Base-by-base conservation (phyloP, 30 jellyfish, hydroid and myxozoan genomes). In the Sanderia malayensis region DNA sequence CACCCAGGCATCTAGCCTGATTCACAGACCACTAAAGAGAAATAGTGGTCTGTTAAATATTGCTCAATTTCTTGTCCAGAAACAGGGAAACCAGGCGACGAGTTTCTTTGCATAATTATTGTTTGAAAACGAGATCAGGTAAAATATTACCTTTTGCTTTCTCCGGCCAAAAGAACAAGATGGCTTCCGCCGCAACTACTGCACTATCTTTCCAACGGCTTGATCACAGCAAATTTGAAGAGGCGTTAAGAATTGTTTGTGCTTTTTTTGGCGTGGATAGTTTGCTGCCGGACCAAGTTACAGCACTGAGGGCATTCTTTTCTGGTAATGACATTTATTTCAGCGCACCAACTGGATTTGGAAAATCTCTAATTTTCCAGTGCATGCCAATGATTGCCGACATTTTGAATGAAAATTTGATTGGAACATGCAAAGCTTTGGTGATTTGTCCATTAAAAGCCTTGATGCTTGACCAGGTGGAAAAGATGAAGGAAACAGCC, bases 281-380 rank as follows among this genome's bases (percentile, higher is more conserved):
- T 4, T 53, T 71, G 19, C 9, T 19, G 29, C 57, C 45, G 15
- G 84, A 71, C 52, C 84, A 71, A 52, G 31, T 19, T 21, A 30
- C 46, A 9, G 58, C 74, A 2, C 22, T 71, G 6, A 31, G 45
- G 19, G 25, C 61, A 31, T 71, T 71, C 52, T 27, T 71, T 1
- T 20, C 57, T 19, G 59, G 84, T 21, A 71, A 71, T 15, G 34
- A 71, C 52, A 44, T 71, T 47, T 71, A 47, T 33, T 71, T 20
- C 84, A 71, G 84, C 30, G 53, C 84, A 13, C 80, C 80, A 4
- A 67, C 80, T 33, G 80, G 80, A 9, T 67, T 4, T 17, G 80
- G 80, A 4, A 71, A 71, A 31, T 71, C 77, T 7, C 34, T 71
- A 34, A 31, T 71, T 6, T 47, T 71, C 31, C 86, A 74, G 79